Evolutionary conservation across 2,888 invertebrate species (phyloP).

Genomic region (Oscheius sp.): DNA sequence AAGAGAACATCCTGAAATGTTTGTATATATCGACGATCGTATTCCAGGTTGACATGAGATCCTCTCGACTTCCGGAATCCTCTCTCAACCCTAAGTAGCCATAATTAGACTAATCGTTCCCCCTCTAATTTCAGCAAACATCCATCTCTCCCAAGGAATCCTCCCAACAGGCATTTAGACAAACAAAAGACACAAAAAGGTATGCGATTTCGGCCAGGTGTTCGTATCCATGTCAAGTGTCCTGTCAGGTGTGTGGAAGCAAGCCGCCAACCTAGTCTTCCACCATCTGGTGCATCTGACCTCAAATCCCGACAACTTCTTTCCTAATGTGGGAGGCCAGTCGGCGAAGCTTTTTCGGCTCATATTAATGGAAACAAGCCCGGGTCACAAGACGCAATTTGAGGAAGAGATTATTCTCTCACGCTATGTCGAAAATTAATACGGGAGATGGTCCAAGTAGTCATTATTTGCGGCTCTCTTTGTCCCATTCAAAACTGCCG

Average conservation of each 20-base stretch:
- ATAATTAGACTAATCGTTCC: slow-evolving; percentile 18
- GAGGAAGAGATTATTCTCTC: background rate
- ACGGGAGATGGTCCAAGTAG: too few relatives aligned
- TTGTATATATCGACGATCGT: too few relatives aligned
- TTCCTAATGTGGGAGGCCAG: too few relatives aligned
- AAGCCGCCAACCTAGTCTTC: too few relatives aligned
- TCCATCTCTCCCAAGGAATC: background rate
- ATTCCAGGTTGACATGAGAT: background rate
- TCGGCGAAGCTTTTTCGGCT: too few relatives aligned
- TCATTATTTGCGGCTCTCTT: too few relatives aligned
- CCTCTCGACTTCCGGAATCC: background rate
- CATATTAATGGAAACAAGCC: too few relatives aligned
- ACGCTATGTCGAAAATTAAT: background rate
- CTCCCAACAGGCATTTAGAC: background rate
- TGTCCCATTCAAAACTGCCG: background rate
- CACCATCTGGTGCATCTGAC: too few relatives aligned
- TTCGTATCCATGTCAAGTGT: slow-evolving; percentile 23
- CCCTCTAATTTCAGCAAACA: slow-evolving; percentile 22
- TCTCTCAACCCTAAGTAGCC: background rate
- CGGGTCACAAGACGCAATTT: too few relatives aligned
- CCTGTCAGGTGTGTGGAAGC: too few relatives aligned
- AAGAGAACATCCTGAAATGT: slow-evolving; percentile 90
- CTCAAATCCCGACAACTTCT: too few relatives aligned
- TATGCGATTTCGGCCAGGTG: slow-evolving; percentile 20
- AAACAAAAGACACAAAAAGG: slow-evolving; percentile 12